Evolutionary conservation across 53 echinoderm and acorn worm species (phyloP), one percentile per base, ranked within the genome.

Genomic region (Arbacia lixula): DNA sequence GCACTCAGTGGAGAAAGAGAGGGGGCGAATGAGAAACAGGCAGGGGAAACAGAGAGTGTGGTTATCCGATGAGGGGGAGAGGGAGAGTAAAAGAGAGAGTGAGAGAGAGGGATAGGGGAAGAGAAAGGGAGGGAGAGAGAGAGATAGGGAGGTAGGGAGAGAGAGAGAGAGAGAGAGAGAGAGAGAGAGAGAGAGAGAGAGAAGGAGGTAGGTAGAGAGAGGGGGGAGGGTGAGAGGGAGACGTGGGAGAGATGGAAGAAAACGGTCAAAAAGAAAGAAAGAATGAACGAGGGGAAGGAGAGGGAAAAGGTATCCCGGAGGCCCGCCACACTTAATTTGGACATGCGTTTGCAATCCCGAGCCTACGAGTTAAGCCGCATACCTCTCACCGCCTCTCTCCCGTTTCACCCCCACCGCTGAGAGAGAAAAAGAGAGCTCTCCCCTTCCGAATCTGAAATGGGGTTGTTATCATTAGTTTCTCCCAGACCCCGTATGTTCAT

Each of bases 271-370:
- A 14, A 46, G 46, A 14, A 46, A 14, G 46, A 46, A 46, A 14
- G 14, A 14, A 14, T 10, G 46, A 14, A 46, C 8, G 46, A 46
- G 74, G 42, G 2, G 74, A 53, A 74, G 52, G 74, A 43, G 74
- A 53, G 52, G 52, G 46, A 42, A 33, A 53, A 74, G 52, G 74
- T 33, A 53, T 50, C 14, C 69, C 43, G 69, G 69, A 43, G 69
- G 69, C 41, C 41, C 43, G 69, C 69, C 69, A 69, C 43, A 69
- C 69, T 69, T 69, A 69, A 69, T 69, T 69, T 69, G 69, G 69
- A 69, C 69, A 69, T 69, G 69, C 43, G 69, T 69, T 69, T 43
- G 69, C 69, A 69, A 69, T 69, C 69, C 69, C 28, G 41, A 29
- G 34, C 69, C 69, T 69, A 69, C 40, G 69, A 69, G 43, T 69